Conservation (phyloP, 92 coral and sea anemone genomes). For the Zoanthus gigantus region DNA sequence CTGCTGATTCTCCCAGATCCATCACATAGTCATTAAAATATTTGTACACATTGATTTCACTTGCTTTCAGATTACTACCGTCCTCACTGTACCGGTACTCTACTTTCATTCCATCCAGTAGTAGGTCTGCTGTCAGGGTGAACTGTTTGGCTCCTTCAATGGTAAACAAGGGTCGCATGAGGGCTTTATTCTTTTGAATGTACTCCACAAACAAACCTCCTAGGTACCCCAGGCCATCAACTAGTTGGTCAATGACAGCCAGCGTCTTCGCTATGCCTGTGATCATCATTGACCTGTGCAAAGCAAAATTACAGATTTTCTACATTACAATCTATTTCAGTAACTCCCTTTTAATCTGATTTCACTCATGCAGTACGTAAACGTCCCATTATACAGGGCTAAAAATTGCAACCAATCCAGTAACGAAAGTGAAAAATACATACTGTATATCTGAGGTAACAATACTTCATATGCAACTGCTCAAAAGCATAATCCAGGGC, state of each 20-base stretch:
- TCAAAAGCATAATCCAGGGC: neutral
- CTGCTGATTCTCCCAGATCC: conserved; percentile 29
- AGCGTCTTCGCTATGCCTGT: conserved; percentile 28
- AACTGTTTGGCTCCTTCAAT: conserved; percentile 47
- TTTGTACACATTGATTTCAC: conserved; percentile 52
- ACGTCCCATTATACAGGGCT: conserved; percentile 15
- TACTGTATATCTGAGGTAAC: neutral
- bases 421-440: conserved; percentile 10
- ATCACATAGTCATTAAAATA: conserved; percentile 26
- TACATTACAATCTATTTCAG: conserved; percentile 12
- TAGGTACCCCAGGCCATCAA: conserved; percentile 32
- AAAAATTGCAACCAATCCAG: conserved; percentile 14
- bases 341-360: conserved; percentile 9
- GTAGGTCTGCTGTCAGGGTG: conserved; percentile 26
- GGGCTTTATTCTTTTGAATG: conserved; percentile 1
- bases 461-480: neutral
- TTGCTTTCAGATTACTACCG: conserved; percentile 48
- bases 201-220: conserved; percentile 41
- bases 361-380: conserved; percentile 14
- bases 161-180: conserved; percentile 42
- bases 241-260: conserved; percentile 53
- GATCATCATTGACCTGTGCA: conserved; percentile 44
- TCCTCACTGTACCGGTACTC: conserved; percentile 43
- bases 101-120: conserved; percentile 41
- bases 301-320: conserved; percentile 9